These are phyloP conservation scores for Boleophthalmus pectinirostris DNA, from an alignment of 2,113 vertebrate genomes.

Conservation along the genomic window DNA sequence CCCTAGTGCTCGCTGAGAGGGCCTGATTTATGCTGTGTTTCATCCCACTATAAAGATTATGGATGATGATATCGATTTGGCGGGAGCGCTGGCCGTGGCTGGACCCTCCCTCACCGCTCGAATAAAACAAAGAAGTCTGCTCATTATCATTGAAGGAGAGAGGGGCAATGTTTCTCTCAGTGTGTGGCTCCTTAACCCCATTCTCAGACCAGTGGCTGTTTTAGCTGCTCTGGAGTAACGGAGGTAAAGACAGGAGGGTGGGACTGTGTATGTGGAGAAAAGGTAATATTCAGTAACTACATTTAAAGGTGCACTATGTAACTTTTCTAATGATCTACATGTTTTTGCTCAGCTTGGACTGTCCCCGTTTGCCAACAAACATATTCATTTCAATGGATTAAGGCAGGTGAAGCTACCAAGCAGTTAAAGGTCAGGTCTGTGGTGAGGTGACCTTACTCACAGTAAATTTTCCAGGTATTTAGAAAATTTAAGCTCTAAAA, in stretches of 20 bases:
- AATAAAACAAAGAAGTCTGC: neutral
- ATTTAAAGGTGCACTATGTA: too few relatives aligned
- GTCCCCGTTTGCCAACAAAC: too few relatives aligned
- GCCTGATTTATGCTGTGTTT: slow-evolving; percentile 76
- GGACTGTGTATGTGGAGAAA: too few relatives aligned
- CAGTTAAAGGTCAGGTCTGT: too few relatives aligned
- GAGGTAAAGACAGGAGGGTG: slow-evolving; percentile 42
- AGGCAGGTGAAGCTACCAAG: too few relatives aligned
- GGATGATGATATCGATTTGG: slow-evolving; percentile 76
- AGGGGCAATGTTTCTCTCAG: neutral
- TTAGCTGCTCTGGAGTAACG: slow-evolving; percentile 57
- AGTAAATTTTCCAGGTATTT: too few relatives aligned
- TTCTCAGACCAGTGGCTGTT: slow-evolving; percentile 67
- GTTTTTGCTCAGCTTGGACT: too few relatives aligned
- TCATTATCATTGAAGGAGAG: neutral
- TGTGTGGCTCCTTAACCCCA: slow-evolving; percentile 25
- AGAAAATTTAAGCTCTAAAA: too few relatives aligned
- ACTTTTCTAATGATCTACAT: too few relatives aligned
- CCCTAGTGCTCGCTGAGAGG: slow-evolving; percentile 53
- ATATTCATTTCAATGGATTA: too few relatives aligned
- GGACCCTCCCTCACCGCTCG: slow-evolving; percentile 41
- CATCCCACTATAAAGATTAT: slow-evolving; percentile 79
- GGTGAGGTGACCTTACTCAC: too few relatives aligned
- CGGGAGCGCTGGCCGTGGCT: slow-evolving; percentile 69
- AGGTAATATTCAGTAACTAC: too few relatives aligned